Evolutionary conservation across 2,113 vertebrate genomes (phyloP), one percentile per base, ranked within the genome.

Genomic region (Zosterops lateralis): DNA sequence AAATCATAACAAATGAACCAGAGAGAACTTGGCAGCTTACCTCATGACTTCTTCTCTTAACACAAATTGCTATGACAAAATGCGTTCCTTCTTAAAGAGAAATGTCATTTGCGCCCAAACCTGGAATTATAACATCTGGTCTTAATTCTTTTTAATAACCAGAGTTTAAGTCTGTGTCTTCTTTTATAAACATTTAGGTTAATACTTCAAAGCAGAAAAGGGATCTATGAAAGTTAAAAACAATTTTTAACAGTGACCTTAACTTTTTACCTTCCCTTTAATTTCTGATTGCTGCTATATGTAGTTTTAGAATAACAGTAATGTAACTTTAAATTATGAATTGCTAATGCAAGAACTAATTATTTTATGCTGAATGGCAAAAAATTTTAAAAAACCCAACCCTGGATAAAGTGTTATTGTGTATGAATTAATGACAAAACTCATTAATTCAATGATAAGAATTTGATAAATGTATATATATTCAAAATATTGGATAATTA

Each of bases 1-100:
- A 94, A 92, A 65, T 91, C 68, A 22, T 91, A 94, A 61, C 81
- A 89, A 94, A 89, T 70, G 91, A 95, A 90, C 78, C 38, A 70
- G 64, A 76, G 42, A 90, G 67, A 90, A 80, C 75, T 47, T 80
- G 54, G 82, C 85, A 94, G 54, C 50, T 50, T 94, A 28, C 42
- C 57, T 94, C 71, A 79, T 47, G 67, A 45, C 75, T 91, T 85
- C 81, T 84, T 91, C 67, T 92, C 74, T 87, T 85, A 70, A 76
- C 75, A 94, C 18, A 90, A 93, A 95, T 87, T 93, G n/a, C 42
- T 73, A 28, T 68, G 40, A 87, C 36, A 92, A 84, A 87, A 89
- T 65, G 28, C 26, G 42, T 45, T 76, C 19, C 71, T 80, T 85
- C 79, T 93, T 85, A 70, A 94, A 86, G 24, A 80, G 47, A 83